These are phyloP conservation scores for Champsocephalus gunnari DNA, from an alignment of 2,797 vertebrate species.

Conservation along the genomic window DNA sequence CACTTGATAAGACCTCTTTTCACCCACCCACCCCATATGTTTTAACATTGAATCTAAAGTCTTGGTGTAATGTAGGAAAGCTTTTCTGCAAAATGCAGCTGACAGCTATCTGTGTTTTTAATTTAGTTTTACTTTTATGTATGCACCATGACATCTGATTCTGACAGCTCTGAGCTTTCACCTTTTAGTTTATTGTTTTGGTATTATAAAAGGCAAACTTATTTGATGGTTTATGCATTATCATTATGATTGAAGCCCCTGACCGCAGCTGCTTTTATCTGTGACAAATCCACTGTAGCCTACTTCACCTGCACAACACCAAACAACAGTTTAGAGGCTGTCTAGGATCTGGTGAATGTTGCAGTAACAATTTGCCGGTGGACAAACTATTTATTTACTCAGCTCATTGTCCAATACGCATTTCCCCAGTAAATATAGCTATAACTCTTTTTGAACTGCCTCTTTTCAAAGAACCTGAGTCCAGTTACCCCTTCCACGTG, in stretches of 20 bases:
- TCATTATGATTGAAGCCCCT: background rate
- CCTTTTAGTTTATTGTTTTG: background rate
- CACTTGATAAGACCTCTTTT: constrained; percentile 10
- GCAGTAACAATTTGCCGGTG: background rate
- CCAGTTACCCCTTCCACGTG: background rate
- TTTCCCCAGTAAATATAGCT: background rate
- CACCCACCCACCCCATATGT: no score
- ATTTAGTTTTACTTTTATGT: no score
- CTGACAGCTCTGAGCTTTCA: background rate
- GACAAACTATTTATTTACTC: background rate
- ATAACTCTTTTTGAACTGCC: background rate
- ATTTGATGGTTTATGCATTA: background rate
- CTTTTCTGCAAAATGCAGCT: background rate
- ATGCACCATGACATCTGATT: background rate
- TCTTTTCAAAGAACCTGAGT: background rate
- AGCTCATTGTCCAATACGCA: background rate
- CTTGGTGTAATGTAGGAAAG: background rate
- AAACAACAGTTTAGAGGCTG: constrained; percentile 4
- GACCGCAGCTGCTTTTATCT: background rate
- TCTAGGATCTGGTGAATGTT: background rate
- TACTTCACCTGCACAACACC: background rate
- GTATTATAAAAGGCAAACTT: constrained; percentile 6
- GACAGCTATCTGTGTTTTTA: background rate
- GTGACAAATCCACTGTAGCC: background rate
- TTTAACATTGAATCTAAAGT: background rate